Base-by-base conservation (phyloP, 2,888 invertebrate genomes). In the Dasysyrphus tricinctus region DNA sequence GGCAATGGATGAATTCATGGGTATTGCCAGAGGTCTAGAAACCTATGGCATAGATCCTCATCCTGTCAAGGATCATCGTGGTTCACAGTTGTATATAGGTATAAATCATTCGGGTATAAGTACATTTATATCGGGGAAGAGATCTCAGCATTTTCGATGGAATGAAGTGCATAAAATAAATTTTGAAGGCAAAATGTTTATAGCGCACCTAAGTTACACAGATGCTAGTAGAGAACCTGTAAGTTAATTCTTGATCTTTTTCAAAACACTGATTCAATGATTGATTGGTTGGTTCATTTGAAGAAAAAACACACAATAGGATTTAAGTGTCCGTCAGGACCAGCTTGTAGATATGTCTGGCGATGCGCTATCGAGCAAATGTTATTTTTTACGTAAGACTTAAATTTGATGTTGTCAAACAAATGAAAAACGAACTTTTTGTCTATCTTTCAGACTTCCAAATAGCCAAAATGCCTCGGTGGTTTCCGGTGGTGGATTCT, bases 11-110 rank as follows among this genome's bases (percentile, higher is more conserved):
- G 95, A 96, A 89, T 99, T 99, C 93, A 95, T 99, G 90, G 96
- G 96, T 92, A 96, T 98, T 90, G 97, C 98, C 54, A 96, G 97
- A 88, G 96, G 96, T 88, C 94, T 99, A 78, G 99, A 99, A 92
- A 98, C 99, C 0, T 99, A 99, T 91, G 99, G 99, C 34, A 97
- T 99, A 44, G 99, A 99, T 93, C 99, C 99, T 11, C 98, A 99
- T 94, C 97, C 98, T 81, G 99, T 99, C 39, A 99, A 99, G 95
- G 99, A 99, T 92, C 97, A 98, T 92, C 96, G 97, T 11, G 97
- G 98, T 54, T 96, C 96, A 89, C 97, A 97, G 91, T 94, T 98
- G 78, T 99, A 98, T 92, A 94, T 99, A 88, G 99, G 99, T 73
- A 97, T 99, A 89, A 99, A 98, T 93, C 97, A 98, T 93, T 96